Evolutionary conservation across 2,888 invertebrate genomes (phyloP).

Genomic region (Carcina quercana): DNA sequence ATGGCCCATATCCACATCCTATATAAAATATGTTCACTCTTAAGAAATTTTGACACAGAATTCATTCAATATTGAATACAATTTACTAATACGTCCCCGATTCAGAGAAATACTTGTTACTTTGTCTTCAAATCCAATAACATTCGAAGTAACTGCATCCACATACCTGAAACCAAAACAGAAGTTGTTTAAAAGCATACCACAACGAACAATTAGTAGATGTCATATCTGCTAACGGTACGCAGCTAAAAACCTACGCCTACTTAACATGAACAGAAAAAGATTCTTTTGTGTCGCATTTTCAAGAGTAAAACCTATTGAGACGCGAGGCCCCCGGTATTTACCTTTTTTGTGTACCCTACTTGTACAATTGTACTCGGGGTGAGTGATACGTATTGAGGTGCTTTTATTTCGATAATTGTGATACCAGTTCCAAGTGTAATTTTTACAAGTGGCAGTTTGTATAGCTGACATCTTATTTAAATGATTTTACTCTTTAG

Average conservation of each 20-base stretch:
- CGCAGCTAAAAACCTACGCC: conserved; percentile 43
- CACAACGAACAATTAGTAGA: conserved; percentile 9
- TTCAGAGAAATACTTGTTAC: too few species aligned
- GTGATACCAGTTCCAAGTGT: too few species aligned
- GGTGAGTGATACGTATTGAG: conserved; percentile 14
- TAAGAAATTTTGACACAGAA: too few species aligned
- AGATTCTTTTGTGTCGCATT: conserved; percentile 59
- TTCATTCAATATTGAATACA: too few species aligned
- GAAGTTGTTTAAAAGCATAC: conserved; percentile 8
- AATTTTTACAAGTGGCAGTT: too few species aligned
- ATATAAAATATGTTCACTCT: too few species aligned
- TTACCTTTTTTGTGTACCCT: conserved; percentile 60
- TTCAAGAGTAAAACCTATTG: conserved; percentile 63
- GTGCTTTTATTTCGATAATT: background rate
- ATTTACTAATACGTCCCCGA: too few species aligned
- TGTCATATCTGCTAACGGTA: conserved; percentile 36
- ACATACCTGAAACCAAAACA: conserved; percentile 24
- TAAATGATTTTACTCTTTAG: too few species aligned
- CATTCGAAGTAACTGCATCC: too few species aligned
- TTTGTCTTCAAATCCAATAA: too few species aligned
- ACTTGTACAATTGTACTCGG: conserved; percentile 33
- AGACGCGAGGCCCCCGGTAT: conserved; percentile 45
- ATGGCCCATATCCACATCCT: too few species aligned
- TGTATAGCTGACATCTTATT: too few species aligned
- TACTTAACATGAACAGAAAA: conserved; percentile 64